Conservation (phyloP, 1,140 invertebrate genomes). For the Lucilia sericata region DNA sequence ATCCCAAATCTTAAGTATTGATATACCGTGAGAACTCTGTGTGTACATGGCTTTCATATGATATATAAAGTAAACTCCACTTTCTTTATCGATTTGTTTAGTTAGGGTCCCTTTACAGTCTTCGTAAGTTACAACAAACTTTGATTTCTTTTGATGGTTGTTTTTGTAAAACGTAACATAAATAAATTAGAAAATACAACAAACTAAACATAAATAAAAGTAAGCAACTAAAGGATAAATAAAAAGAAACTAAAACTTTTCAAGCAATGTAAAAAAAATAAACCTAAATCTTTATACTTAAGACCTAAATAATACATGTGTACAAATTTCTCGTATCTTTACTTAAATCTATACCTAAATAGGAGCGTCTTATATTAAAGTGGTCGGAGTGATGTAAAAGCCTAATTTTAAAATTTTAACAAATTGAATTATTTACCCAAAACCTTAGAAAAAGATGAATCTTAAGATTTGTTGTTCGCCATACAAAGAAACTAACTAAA, state of each 20-base stretch:
- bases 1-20: no score
- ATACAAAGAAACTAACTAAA: no score
- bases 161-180: background rate
- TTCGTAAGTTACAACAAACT: no score
- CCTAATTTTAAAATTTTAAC: background rate
- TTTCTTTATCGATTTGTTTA: no score
- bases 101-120: no score
- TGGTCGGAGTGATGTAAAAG: background rate
- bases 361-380: background rate
- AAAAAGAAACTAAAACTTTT: background rate
- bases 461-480: no score
- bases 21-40: no score
- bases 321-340: background rate
- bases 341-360: background rate
- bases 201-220: constrained; percentile 7
- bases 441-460: background rate
- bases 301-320: constrained; percentile 2
- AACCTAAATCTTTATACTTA: background rate
- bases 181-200: background rate
- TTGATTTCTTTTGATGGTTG: background rate
- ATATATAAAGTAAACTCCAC: no score
- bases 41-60: no score
- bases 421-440: background rate
- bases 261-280: background rate
- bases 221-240: background rate